Evolutionary conservation across 2,888 invertebrate species (phyloP).

Genomic region (Rhagonycha lutea): DNA sequence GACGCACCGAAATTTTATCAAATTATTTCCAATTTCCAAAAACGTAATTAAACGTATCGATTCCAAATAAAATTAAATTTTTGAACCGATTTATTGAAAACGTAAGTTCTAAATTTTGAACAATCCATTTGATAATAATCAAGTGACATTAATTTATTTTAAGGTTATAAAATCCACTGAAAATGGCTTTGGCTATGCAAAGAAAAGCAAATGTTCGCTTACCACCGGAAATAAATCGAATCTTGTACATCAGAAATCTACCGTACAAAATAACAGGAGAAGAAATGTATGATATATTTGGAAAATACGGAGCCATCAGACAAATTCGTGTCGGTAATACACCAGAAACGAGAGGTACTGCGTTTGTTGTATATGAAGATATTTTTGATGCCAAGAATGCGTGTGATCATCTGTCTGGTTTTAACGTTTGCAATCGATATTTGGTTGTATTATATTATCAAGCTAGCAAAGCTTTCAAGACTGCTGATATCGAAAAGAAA

Average conservation of each 20-base stretch:
- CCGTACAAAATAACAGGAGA: constrained; percentile 99
- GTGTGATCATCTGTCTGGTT: constrained; percentile 98
- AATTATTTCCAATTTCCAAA: background rate
- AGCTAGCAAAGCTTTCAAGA: constrained; percentile 93
- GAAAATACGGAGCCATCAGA: constrained; percentile 98
- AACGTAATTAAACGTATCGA: background rate
- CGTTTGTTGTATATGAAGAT: constrained; percentile 99
- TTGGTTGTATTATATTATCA: constrained; percentile 99
- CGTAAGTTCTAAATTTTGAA: background rate
- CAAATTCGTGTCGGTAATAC: constrained; percentile 98
- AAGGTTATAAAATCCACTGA: background rate
- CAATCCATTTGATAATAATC: background rate
- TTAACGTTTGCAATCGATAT: constrained; percentile 98
- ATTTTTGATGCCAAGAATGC: constrained; percentile 99
- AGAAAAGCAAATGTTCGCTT: constrained; percentile 82
- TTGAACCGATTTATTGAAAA: background rate
- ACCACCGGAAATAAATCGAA: constrained; percentile 98
- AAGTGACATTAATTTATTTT: background rate
- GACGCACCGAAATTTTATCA: background rate
- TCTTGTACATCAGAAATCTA: constrained; percentile 93
- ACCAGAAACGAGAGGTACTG: constrained; percentile 96
- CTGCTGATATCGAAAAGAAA: constrained; percentile 93
- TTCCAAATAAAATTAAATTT: background rate
- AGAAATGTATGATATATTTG: constrained; percentile 99
- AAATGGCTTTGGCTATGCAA: constrained; percentile 75